These are phyloP conservation scores for Acipenser transmontanus DNA, from an alignment of 2,797 vertebrate species.

Conservation along the genomic window DNA sequence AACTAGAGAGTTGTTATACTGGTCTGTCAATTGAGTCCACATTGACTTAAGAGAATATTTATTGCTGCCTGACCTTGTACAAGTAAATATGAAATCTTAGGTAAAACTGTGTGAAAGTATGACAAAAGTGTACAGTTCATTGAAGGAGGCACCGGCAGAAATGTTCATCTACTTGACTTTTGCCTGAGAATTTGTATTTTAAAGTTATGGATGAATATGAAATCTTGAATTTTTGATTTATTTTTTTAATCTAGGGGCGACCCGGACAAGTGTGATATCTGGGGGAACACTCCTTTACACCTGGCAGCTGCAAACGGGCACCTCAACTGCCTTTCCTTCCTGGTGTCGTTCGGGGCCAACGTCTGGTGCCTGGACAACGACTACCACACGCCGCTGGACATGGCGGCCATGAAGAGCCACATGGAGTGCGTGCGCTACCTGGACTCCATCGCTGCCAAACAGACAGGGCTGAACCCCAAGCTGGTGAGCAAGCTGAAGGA, in stretches of 20 bases:
- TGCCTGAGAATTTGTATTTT: no score
- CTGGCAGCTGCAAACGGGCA: conserved; percentile 91
- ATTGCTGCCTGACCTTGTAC: no score
- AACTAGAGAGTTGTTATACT: no score
- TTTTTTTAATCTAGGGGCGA: conserved; percentile 66
- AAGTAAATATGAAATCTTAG: no score
- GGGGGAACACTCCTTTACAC: conserved; percentile 96
- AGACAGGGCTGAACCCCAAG: conserved; percentile 86
- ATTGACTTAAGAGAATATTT: no score
- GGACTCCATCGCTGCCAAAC: conserved; percentile 92
- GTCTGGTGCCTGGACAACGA: conserved; percentile 98
- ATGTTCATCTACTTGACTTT: no score
- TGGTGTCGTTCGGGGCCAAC: conserved; percentile 97
- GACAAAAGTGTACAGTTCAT: no score
- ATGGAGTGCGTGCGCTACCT: conserved; percentile 96
- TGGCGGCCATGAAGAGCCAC: conserved; percentile 94
- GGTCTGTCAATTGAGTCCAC: no score
- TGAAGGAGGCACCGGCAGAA: no score
- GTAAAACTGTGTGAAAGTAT: no score
- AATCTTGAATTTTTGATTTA: no score
- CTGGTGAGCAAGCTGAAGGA: conserved; percentile 90
- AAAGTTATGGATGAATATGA: no score
- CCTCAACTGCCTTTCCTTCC: conserved; percentile 89
- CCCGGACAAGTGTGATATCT: conserved; percentile 97
- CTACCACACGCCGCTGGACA: conserved; percentile 96